These are phyloP conservation scores for Anas flavirostris DNA, from an alignment of 2,797 vertebrate species.

Conservation along the genomic window DNA sequence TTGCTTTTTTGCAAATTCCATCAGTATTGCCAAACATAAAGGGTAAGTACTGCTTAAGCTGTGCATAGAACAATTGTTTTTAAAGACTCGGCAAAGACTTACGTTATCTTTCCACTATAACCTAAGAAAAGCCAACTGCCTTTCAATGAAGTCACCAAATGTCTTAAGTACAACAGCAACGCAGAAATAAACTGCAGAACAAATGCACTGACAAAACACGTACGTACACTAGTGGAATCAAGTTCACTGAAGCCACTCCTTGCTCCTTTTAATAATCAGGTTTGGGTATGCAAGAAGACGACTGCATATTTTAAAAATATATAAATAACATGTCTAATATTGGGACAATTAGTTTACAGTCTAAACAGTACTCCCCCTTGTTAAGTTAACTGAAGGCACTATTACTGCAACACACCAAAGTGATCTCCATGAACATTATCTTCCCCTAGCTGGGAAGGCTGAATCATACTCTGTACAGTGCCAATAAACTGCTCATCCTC, in stretches of 20 bases:
- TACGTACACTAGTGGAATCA: not conserved
- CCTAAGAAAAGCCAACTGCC: not conserved
- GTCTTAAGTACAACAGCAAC: rapidly evolving
- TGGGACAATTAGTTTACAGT: not conserved
- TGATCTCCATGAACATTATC: not conserved
- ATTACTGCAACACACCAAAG: not conserved
- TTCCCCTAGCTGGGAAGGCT: not conserved
- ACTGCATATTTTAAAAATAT: not conserved
- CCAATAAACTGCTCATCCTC: not conserved
- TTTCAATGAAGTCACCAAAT: not conserved
- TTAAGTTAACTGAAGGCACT: not conserved
- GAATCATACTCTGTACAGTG: not conserved
- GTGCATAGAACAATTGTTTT: not conserved
- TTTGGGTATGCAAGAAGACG: not conserved
- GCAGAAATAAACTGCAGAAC: not conserved
- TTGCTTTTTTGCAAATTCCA: not conserved
- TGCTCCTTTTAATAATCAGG: not conserved
- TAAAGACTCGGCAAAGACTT: rapidly evolving
- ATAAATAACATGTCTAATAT: not conserved
- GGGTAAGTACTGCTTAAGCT: not conserved
- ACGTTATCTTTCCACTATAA: not conserved
- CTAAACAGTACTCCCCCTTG: not conserved
- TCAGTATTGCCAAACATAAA: not conserved
- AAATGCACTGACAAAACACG: not conserved
- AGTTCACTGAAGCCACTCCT: too few species aligned